Percentiles rank a stretch among this genome's conserved stretches.
These are phyloP conservation scores for Camponotus floridanus DNA, from an alignment of 1,140 invertebrate genomes.

Conservation along the genomic window DNA sequence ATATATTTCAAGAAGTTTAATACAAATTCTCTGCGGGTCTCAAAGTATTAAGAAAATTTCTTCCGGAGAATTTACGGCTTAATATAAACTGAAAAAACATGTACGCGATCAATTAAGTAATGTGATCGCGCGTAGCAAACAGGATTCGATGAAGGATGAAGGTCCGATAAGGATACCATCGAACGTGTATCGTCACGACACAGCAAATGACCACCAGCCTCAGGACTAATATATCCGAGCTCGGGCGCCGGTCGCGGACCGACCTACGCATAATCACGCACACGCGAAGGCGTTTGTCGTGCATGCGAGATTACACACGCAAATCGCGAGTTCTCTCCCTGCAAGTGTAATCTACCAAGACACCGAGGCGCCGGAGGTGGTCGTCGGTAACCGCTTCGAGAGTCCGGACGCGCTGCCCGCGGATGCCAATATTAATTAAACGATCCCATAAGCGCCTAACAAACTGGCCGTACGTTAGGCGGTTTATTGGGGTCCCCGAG, in stretches of 20 bases:
- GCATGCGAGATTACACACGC: conserved; percentile 50
- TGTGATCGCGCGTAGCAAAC: conserved; percentile 33
- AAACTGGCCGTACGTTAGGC: conserved; percentile 83
- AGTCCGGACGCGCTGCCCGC: conserved; percentile 68
- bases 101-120: conserved; percentile 15
- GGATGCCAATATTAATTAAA: conserved; percentile 86
- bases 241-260: conserved; percentile 1
- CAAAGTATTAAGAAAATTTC: background rate
- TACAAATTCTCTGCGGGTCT: background rate
- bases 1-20: background rate
- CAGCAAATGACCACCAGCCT: conserved; percentile 47
- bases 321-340: conserved; percentile 45
- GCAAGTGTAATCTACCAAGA: conserved; percentile 59
- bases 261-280: conserved; percentile 9
- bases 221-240: conserved; percentile 42
- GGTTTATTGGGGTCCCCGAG: conserved; percentile 83
- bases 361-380: conserved; percentile 82
- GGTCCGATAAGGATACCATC: conserved; percentile 41
- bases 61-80: background rate
- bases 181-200: conserved; percentile 26
- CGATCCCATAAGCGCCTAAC: conserved; percentile 84
- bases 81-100: background rate
- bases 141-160: conserved; percentile 2
- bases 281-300: background rate
- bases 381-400: conserved; percentile 73